Conservation (phyloP, 2,797 vertebrate species). For the Pseudocheirus occidentalis region DNA sequence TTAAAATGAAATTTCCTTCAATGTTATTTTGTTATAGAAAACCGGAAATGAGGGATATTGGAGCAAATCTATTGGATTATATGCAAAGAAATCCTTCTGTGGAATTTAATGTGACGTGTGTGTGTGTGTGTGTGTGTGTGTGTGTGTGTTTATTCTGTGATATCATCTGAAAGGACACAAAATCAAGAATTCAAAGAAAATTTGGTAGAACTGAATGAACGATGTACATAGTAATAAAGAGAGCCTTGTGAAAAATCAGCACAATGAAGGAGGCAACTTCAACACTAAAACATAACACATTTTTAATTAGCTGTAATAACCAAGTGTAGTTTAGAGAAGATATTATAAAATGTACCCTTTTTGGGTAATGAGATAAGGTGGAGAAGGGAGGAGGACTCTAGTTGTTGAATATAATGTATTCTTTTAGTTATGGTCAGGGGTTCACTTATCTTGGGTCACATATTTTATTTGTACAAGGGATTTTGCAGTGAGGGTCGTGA, state of each 20-base stretch:
- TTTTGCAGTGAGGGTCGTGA: not conserved
- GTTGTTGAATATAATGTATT: not conserved
- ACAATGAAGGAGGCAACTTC: not conserved
- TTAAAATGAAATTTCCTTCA: not conserved
- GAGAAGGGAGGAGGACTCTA: not conserved
- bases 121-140: too few species aligned
- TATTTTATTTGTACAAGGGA: not conserved
- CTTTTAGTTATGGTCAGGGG: not conserved
- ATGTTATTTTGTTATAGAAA: not conserved
- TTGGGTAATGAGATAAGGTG: not conserved
- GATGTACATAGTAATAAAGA: not conserved
- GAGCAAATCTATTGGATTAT: not conserved
- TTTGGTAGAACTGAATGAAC: not conserved
- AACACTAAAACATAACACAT: not conserved
- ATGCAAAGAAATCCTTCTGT: not conserved
- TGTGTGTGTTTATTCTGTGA: not conserved
- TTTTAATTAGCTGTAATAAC: not conserved
- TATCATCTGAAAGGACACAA: not conserved
- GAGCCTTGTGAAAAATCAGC: not conserved
- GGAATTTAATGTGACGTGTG: not conserved
- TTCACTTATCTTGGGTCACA: not conserved
- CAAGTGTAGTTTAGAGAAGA: not conserved
- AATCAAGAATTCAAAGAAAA: not conserved
- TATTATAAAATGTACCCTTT: not conserved
- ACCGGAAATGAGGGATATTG: not conserved